Base-by-base conservation (phyloP, 2,888 invertebrate genomes). In the Alcis repandata region DNA sequence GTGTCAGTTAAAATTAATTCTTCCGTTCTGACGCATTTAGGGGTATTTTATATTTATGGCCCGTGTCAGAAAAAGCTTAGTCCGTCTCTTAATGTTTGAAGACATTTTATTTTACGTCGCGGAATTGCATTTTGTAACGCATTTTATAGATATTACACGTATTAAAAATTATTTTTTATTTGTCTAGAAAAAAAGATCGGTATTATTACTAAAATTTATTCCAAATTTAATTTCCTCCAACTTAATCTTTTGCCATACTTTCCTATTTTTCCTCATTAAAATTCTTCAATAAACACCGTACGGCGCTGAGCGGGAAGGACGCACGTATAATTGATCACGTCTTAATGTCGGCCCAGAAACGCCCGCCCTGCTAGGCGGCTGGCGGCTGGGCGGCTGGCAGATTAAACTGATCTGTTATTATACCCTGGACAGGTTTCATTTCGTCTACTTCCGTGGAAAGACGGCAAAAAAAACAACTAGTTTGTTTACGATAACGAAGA, bases 271-370 rank as follows among this genome's bases (percentile, higher is more conserved):
- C 66, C 65, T 73, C 78, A 84, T 81, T 83, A 78, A 84, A 84
- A 84, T 79, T 78, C 74, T 78, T 71, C 69, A 73, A 73, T 74
- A 74, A 79, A 78, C 76, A 75, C 70, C 63, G 67, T 63, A 59
- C 71, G 74, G 72, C 63, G 72, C 69, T 67, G 67, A 70, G 70
- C 69, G 74, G 70, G 74, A 73, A 75, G 73, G 80, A 77, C 77
- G 79, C 78, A 77, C 79, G 78, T 83, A 81, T 87, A 87, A 88
- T 88, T 88, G 88, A 88, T 87, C 85, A 85, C 84, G 83, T 86
- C 84, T 84, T 84, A 79, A 83, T 81, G 77, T 73, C 66, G 64
- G 54, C 60, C 40, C 38, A 43, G 65, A 66, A 69, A 62, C 69
- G 70, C 67, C 72, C 65, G 67, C 51, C 69, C 73, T 46, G 53